phyloP scores from a whole-genome alignment of 2,113 vertebrate species.

The Pluvianellus socialis region DNA sequence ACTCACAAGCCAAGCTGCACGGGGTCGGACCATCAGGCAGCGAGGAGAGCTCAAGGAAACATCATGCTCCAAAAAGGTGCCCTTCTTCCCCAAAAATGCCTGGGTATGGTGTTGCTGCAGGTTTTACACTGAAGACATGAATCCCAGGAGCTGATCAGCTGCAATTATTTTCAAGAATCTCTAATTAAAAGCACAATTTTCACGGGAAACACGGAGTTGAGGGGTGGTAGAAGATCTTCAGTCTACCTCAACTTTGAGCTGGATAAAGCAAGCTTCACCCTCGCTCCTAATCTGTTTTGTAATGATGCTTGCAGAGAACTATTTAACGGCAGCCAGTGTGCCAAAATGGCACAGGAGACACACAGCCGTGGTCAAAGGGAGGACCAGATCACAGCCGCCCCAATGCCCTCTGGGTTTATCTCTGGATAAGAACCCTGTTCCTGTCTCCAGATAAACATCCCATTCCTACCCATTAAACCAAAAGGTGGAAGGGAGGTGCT shows the following conservation, averaged over 20 bases:
- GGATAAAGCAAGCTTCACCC: neutral
- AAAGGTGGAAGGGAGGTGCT: neutral
- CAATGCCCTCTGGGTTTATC: neutral
- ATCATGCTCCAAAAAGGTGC: rapidly evolving
- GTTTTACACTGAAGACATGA: neutral
- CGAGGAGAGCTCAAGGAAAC: neutral
- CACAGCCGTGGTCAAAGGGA: neutral
- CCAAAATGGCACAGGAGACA: rapidly evolving
- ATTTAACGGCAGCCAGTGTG: neutral
- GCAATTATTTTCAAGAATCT: neutral
- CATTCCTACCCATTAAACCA: neutral
- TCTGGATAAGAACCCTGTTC: neutral
- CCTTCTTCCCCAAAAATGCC: neutral
- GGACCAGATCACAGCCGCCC: neutral
- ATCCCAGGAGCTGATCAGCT: neutral
- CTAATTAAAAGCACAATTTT: neutral
- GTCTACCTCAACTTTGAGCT: neutral
- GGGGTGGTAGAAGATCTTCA: neutral
- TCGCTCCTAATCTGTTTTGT: neutral
- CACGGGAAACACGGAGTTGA: neutral
- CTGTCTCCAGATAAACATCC: neutral
- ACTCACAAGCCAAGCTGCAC: neutral
- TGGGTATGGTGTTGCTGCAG: neutral
- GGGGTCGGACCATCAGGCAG: rapidly evolving
- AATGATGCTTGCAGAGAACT: neutral